Evolutionary conservation across 2,113 vertebrate species (phyloP).

Genomic region (Sorex fumeus): DNA sequence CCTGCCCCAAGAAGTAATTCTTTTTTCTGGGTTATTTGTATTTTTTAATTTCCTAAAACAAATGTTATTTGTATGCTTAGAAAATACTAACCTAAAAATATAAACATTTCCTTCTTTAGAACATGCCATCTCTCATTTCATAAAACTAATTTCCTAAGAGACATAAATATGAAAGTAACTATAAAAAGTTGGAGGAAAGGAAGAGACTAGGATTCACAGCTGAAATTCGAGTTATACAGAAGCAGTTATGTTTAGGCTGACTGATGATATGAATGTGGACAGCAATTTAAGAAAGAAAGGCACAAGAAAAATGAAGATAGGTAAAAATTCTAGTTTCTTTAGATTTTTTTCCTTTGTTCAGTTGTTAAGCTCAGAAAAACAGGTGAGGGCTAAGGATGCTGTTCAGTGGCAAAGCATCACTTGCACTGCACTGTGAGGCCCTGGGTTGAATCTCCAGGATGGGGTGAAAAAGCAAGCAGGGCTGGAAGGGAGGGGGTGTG

Average conservation of each 20-base stretch:
- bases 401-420: too few species aligned
- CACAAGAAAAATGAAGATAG: conserved; percentile 1
- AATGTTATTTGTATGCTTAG: neutral
- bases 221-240: conserved; percentile 14
- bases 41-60: conserved; percentile 39
- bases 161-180: neutral
- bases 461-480: too few species aligned
- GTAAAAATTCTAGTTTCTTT: conserved; percentile 43
- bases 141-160: conserved; percentile 46
- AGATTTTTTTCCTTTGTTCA: conserved; percentile 55
- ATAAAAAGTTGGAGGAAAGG: conserved; percentile 4
- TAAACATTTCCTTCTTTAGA: conserved; percentile 51
- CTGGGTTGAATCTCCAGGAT: too few species aligned
- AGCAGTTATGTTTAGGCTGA: neutral
- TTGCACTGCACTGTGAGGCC: too few species aligned
- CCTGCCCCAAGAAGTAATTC: too few species aligned
- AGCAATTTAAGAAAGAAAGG: conserved; percentile 36
- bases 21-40: neutral
- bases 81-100: conserved; percentile 42
- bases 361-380: neutral
- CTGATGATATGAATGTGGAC: neutral
- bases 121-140: neutral
- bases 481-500: too few species aligned
- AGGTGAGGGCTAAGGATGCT: neutral
- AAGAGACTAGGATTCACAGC: neutral